phyloP scores from a whole-genome alignment of 2,113 vertebrate genomes.

The Marcusenius ussheri region DNA sequence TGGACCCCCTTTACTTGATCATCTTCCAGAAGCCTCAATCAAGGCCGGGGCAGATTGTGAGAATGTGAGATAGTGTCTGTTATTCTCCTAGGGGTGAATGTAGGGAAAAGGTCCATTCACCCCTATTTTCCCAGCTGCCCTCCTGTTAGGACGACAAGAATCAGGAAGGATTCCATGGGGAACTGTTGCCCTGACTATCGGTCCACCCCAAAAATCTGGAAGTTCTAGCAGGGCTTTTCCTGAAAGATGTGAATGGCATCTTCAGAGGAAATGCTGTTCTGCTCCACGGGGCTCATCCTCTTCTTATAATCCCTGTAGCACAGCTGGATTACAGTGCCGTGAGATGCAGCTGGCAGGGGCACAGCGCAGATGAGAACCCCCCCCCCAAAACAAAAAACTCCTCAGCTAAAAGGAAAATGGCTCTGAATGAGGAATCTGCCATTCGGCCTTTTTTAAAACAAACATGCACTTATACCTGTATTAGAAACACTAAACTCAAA shows the following conservation, averaged over 20 bases:
- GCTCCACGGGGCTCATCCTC: not conserved
- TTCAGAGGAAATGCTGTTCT: not conserved
- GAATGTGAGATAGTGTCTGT: not conserved
- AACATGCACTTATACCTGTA: not conserved
- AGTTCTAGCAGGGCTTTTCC: not conserved
- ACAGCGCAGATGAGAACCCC: not conserved
- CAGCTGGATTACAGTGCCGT: not conserved
- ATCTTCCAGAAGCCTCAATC: not conserved
- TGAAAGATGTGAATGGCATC: not conserved
- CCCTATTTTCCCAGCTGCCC: not conserved
- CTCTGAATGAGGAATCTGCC: not conserved
- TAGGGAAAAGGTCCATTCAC: not conserved
- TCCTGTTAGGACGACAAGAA: not conserved
- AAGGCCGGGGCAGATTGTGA: not conserved
- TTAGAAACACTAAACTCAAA: not conserved
- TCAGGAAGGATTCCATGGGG: not conserved
- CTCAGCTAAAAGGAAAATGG: not conserved
- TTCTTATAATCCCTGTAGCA: not conserved
- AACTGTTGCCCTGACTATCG: not conserved
- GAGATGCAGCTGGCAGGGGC: not conserved
- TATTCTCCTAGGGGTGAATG: not conserved
- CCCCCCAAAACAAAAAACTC: not conserved
- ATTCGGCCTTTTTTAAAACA: not conserved
- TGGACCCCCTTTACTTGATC: not conserved
- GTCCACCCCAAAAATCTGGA: not conserved